Base-by-base conservation (phyloP, 2,797 vertebrate genomes). In the Gila robusta region DNA sequence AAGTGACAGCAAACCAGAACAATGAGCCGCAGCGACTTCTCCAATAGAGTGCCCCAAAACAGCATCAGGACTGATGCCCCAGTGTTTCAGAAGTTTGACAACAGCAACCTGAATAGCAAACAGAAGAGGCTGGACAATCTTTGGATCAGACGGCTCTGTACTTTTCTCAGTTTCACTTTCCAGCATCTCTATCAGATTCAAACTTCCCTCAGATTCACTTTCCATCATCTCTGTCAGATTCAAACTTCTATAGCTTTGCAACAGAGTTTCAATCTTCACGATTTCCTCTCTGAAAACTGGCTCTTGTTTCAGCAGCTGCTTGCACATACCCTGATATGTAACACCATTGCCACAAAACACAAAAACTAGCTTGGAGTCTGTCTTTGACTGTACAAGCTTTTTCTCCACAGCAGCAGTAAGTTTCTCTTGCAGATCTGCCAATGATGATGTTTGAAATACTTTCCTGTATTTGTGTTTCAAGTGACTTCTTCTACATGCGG, bases 401-500 rank as follows among this genome's bases (percentile, higher is more conserved):
- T 88, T 93, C 19, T 82, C 91, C 0, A 49, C 44, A 52, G 90
- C 85, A 0, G 66, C 74, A 62, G 39, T 86, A 19, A 97, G 87
- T 85, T 95, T 94, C 86, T 95, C 93, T 86, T 93, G 92, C 56
- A 98, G 90, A 73, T 97, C 90, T 6, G 56, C 91, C 14, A 93
- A 76, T 79, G 96, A 96, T 59, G 95, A 93, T 32, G 94, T 92
- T 37, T 93, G 37, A 69, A 97, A 93, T 0, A 94, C 96, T 79
- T 94, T 96, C 85, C 96, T 96, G 89, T 96, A 96, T 92, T 92
- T 96, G 83, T 96, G 92, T 89, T 86, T 96, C 44, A 85, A 67
- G 9, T 98, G 97, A 92, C 94, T 98, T 92, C 97, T 97, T 93
- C 95, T 96, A 87, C 97, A 98, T 35, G 96, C 95, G 80, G 97